Conservation (phyloP, 2,888 invertebrate genomes). For the Drosophila emarginata region DNA sequence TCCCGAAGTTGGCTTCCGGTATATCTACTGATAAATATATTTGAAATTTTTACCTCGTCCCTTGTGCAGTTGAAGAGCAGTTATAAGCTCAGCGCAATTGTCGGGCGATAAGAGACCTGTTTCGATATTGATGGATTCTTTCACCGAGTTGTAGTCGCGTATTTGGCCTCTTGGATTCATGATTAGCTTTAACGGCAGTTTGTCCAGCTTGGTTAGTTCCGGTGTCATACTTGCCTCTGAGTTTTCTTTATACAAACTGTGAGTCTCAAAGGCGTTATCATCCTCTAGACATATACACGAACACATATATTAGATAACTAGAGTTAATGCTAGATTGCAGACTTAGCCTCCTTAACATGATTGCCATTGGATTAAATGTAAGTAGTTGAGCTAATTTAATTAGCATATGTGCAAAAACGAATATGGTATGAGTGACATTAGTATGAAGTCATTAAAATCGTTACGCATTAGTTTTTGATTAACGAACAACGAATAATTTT, state of each 20-base stretch:
- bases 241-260: conserved; percentile 76
- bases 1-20: neutral
- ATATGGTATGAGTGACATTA: neutral
- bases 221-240: conserved; percentile 44
- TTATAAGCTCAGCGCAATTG: conserved; percentile 89
- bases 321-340: neutral
- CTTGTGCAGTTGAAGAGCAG: conserved; percentile 89
- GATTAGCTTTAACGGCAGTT: conserved; percentile 86
- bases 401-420: neutral
- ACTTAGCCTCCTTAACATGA: neutral
- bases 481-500: neutral
- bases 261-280: conserved; percentile 32
- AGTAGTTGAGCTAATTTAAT: neutral
- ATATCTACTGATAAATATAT: neutral
- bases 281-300: conserved; percentile 27
- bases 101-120: conserved; percentile 87
- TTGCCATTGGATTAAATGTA: neutral
- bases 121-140: conserved; percentile 86
- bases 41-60: conserved; percentile 86
- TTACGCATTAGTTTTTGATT: neutral
- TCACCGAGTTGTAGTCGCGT: conserved; percentile 87
- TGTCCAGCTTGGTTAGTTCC: conserved; percentile 62
- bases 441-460: neutral
- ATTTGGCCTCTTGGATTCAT: conserved; percentile 90
- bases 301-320: neutral